Evolutionary conservation across 2,888 invertebrate genomes (phyloP).

Genomic region (Nudaria mundana): DNA sequence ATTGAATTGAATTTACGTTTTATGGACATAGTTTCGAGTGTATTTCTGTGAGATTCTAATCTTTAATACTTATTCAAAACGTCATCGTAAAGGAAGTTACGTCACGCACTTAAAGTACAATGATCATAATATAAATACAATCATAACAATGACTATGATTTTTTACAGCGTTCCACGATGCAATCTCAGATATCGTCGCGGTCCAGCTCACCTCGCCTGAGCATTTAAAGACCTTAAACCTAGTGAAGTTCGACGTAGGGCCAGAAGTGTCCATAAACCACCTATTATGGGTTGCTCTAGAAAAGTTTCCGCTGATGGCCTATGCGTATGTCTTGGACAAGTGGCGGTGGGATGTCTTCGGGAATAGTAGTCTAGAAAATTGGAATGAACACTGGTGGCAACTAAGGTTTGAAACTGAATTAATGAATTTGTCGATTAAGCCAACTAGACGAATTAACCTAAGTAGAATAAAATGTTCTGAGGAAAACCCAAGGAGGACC

Average conservation of each 20-base stretch:
- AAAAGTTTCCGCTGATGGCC: constrained; percentile 69
- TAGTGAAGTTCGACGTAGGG: constrained; percentile 56
- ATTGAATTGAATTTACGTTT: too few relatives aligned
- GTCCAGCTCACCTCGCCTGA: constrained; percentile 79
- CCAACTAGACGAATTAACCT: neutral
- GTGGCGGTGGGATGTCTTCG: constrained; percentile 73
- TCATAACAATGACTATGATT: too few relatives aligned
- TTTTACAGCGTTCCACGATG: constrained; percentile 82
- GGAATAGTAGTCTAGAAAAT: constrained; percentile 52
- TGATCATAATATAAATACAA: too few relatives aligned
- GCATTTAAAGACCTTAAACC: constrained; percentile 66
- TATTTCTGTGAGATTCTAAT: too few relatives aligned
- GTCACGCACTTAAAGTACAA: too few relatives aligned
- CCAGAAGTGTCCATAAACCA: constrained; percentile 63
- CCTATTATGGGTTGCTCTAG: constrained; percentile 66
- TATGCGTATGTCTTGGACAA: constrained; percentile 70
- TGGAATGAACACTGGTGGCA: constrained; percentile 77
- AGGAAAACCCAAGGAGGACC: too few relatives aligned
- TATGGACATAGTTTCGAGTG: too few relatives aligned
- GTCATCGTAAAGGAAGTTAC: too few relatives aligned
- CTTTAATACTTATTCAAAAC: too few relatives aligned
- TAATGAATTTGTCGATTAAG: neutral
- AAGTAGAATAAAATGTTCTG: too few relatives aligned
- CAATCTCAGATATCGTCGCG: constrained; percentile 83
- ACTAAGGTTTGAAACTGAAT: constrained; percentile 56